Base-by-base conservation (phyloP, 2,888 invertebrate species). In the Dinocampus coccinellae region DNA sequence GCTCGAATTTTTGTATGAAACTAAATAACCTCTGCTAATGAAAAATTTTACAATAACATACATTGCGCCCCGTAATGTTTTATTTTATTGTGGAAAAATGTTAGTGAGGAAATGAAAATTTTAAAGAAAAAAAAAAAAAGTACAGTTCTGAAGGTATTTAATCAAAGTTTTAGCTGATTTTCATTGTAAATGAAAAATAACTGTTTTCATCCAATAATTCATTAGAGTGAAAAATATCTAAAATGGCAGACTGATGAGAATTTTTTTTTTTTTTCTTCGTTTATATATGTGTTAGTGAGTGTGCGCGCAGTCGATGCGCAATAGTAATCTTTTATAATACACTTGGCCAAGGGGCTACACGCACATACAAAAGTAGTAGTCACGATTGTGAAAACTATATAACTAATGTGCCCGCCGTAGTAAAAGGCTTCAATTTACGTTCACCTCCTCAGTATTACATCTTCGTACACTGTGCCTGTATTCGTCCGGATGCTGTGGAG, bases 401-500 rank as follows among this genome's bases (percentile, higher is more conserved):
- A 47, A n/a, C 47, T 58, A 33, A 63, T 63, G 63, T 63, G 47
- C 47, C n/a, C 42, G 39, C 42, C 47, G 63, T 63, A 63, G 61
- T 63, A 26, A 47, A 39, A 42, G 36, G 34, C 22, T 24, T 55
- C 20, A 52, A 52, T 65, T 29, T 55, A 4, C 57, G 13, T 64
- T 39, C 34, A 66, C 24, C 57, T 57, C 57, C 66, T 57, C 66
- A 66, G 66, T 66, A 66, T 66, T 66, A 66, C 36, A 57, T 57
- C 24, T 47, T 16, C 39, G 22, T 65, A 57, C 24, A 39, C 66
- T 57, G 57, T 53, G 55, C 7, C 33, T 55, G 42, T 66, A 72
- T 20, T 57, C 67, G 57, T 72, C 57, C 72, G 67, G 63, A 68
- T 72, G 72, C 67, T 72, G 67, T 72, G 67, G 62, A 63, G 34